Evolutionary conservation across 1,140 invertebrate genomes (phyloP), one percentile per base, ranked within the genome.

Genomic region (Acyrthosiphon pisum): DNA sequence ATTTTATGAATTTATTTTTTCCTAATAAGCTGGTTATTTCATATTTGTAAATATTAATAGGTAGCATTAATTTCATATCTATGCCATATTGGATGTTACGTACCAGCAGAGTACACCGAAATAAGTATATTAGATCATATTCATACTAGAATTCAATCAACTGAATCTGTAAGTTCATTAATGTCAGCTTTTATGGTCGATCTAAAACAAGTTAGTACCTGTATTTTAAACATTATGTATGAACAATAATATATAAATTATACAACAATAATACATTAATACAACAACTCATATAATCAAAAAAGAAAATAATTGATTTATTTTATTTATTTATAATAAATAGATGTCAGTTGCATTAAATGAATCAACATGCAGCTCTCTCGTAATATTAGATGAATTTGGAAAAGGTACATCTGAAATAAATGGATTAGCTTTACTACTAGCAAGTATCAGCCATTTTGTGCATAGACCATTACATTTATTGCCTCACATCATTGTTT

Each of bases 381-480:
- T 99, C 6, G 96, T 99, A 1, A 96, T 99, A 53, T 96, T 99
- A 87, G 98, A 99, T 95, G 98, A 99, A 95, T 98, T 99, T 96
- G 98, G 98, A 1, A 97, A 97, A 95, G 98, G 98, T 94, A 99
- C 98, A 23, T 96, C 97, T 7, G 96, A 97, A 94, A 95, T 96
- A 2, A 98, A 98, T 95, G 98, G 98, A 0, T 94, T 97, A 60
- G 95, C 97, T 18, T 95, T 99, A 53, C 95, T 98, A 6, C 95
- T 96, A 18, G 96, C 97, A 6, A 96, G 96, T 68, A 94, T 98
- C 4, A 96, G 96, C 93, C 95, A 97, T 94, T 97, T 98, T 95
- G 94, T 97, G 11, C 95, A 96, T 37, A 95, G 96, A 91, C 95
- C 94, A 6, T 84, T 94, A 3, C 90, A 95, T 26, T 41, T 93